Evolutionary conservation across 2,113 vertebrate genomes (phyloP).

Genomic region (Sporophila hypoxantha): DNA sequence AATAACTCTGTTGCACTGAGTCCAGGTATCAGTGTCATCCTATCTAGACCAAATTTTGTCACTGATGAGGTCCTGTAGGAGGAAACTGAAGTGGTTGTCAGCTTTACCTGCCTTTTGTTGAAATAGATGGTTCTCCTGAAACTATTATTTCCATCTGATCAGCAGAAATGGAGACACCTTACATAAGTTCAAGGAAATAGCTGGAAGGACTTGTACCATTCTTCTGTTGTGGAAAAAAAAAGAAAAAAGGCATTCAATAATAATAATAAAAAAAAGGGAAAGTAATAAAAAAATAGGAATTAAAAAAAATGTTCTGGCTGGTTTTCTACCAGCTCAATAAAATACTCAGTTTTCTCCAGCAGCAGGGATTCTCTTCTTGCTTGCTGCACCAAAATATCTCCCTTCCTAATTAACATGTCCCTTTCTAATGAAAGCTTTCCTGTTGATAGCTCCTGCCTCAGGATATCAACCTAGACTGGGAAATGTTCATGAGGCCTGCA

Average conservation of each 20-base stretch:
- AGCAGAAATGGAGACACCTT: not conserved
- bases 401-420: not conserved
- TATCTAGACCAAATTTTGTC: not conserved
- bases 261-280: not conserved
- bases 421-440: not conserved
- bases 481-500: not conserved
- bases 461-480: not conserved
- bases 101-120: not conserved
- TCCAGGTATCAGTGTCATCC: not conserved
- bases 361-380: not conserved
- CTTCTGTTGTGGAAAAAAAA: not conserved
- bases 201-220: not conserved
- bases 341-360: not conserved
- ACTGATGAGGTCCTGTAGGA: not conserved
- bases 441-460: not conserved
- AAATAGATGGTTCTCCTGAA: not conserved
- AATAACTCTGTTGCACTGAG: not conserved
- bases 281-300: not conserved
- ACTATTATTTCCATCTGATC: not conserved
- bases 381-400: not conserved
- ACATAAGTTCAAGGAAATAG: not conserved
- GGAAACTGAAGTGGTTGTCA: not conserved
- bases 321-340: not conserved
- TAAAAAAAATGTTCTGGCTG: not conserved
- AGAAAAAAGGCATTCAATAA: not conserved